These are phyloP conservation scores for Pyrochroa serraticornis DNA, from an alignment of 2,888 invertebrate species.

Conservation along the genomic window DNA sequence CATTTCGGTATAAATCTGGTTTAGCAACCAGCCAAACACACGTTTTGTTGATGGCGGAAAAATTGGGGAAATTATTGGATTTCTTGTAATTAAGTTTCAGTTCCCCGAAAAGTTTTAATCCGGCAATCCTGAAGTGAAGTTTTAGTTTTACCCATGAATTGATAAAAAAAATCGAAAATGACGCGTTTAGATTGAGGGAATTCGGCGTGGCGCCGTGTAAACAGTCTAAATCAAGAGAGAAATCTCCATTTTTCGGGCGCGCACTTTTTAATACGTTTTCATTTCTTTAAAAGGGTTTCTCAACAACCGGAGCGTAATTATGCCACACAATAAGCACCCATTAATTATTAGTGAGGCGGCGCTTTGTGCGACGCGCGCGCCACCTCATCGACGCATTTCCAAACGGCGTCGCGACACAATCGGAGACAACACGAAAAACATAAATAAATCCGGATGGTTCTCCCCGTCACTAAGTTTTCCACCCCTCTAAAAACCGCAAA, in stretches of 20 bases:
- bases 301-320: slow-evolving; percentile 47
- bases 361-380: slow-evolving; percentile 39
- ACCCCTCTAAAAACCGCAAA: too few relatives aligned
- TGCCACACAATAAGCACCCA: slow-evolving; percentile 49
- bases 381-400: slow-evolving; percentile 35
- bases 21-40: too few relatives aligned
- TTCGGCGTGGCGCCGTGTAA: slow-evolving; percentile 11
- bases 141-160: too few relatives aligned
- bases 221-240: slow-evolving; percentile 32
- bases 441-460: slow-evolving; percentile 30
- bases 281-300: slow-evolving; percentile 52
- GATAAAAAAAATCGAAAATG: too few relatives aligned
- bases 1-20: too few relatives aligned
- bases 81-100: too few relatives aligned
- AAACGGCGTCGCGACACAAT: slow-evolving; percentile 34
- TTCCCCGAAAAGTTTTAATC: too few relatives aligned
- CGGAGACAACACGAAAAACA: too few relatives aligned
- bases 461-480: too few relatives aligned
- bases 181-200: background rate
- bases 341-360: slow-evolving; percentile 45
- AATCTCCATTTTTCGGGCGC: slow-evolving; percentile 36
- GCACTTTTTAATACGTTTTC: slow-evolving; percentile 48
- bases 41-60: too few relatives aligned
- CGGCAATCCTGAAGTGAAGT: too few relatives aligned
- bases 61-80: too few relatives aligned